Evolutionary conservation across 2,797 vertebrate genomes (phyloP).

Genomic region (Fratercula arctica): DNA sequence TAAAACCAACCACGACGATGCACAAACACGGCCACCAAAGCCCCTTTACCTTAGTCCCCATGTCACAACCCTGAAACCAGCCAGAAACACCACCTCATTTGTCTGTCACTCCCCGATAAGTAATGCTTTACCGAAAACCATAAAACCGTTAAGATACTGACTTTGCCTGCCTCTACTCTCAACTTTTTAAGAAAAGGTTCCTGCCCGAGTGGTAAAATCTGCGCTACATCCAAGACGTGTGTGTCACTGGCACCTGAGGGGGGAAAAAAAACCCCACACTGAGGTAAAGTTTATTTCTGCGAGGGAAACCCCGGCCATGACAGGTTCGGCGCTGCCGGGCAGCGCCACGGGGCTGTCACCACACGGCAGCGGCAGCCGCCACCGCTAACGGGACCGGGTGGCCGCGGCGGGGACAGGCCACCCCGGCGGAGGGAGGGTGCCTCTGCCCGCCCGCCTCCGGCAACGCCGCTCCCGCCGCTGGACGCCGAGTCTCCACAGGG

Average conservation of each 20-base stretch:
- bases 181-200: neutral
- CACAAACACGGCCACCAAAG: neutral
- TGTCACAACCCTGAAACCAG: neutral
- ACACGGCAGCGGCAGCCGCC: neutral
- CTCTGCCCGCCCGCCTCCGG: neutral
- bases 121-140: neutral
- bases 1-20: neutral
- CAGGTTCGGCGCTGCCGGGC: neutral
- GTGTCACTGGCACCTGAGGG: neutral
- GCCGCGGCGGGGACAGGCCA: neutral
- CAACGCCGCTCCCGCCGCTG: neutral
- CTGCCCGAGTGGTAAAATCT: neutral
- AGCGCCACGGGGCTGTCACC: neutral
- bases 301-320: neutral
- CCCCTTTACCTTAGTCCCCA: neutral
- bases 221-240: rapidly evolving
- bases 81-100: neutral
- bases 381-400: neutral
- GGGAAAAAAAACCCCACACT: neutral
- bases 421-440: neutral
- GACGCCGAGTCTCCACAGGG: neutral
- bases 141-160: neutral
- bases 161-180: neutral
- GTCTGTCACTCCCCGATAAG: neutral
- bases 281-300: neutral